Conservation (phyloP, 2,888 invertebrate genomes). For the Venustoraphidia nigricollis region DNA sequence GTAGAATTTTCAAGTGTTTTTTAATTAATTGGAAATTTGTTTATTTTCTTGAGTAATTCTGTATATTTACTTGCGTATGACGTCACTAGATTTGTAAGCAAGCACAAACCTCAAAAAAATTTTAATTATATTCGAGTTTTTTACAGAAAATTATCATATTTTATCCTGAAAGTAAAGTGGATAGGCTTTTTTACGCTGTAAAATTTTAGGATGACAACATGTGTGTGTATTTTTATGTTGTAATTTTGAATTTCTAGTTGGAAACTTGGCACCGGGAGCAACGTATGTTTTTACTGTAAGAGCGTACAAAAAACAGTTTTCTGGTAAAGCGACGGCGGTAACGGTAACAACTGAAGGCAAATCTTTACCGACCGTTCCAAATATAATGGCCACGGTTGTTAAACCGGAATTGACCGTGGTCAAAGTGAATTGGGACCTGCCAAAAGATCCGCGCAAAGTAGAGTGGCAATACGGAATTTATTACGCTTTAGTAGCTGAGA, state of each 20-base stretch:
- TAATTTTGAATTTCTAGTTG: conserved; percentile 27
- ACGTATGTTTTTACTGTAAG: conserved; percentile 39
- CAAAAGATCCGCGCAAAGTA: conserved; percentile 36
- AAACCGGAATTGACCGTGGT: conserved; percentile 44
- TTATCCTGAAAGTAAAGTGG: too few species aligned
- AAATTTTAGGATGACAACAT: too few species aligned
- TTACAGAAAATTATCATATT: too few species aligned
- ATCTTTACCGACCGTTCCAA: conserved; percentile 28
- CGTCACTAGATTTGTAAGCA: too few species aligned
- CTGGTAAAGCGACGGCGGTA: conserved; percentile 35
- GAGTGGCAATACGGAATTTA: conserved; percentile 55
- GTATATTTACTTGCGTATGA: too few species aligned
- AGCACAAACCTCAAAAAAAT: too few species aligned
- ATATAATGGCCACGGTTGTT: conserved; percentile 31
- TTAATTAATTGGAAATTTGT: too few species aligned
- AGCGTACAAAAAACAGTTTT: conserved; percentile 39
- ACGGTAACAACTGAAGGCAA: conserved; percentile 27
- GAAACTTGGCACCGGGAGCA: conserved; percentile 36
- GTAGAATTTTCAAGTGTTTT: too few species aligned
- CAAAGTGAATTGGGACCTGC: conserved; percentile 48
- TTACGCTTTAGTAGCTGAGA: conserved; percentile 43
- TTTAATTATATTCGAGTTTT: too few species aligned
- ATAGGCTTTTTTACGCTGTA: too few species aligned
- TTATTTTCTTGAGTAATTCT: too few species aligned
- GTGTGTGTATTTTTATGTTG: neutral